Evolutionary conservation across 2,797 vertebrate species (phyloP), one percentile per base, ranked within the genome.

Genomic region (Neosilurus hyrtlii): DNA sequence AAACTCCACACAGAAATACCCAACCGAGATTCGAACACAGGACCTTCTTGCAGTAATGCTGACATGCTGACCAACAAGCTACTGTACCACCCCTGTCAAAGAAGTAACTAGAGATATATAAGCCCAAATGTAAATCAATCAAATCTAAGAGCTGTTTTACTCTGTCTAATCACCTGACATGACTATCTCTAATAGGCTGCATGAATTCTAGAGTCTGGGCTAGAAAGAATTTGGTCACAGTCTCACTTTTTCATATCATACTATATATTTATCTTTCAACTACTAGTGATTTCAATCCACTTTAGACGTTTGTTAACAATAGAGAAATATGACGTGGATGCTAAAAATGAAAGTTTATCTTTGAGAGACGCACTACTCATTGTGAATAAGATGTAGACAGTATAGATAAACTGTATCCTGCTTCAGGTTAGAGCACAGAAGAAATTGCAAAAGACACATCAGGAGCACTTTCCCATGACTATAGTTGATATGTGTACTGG

Each of bases 391-490:
- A 77, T 62, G 65, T 68, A 79, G 68, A 82, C 75, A 49, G 79
- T 73, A 62, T 37, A 65, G 82, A 70, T 74, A 51, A 72, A 37
- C 79, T 79, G 30, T 12, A 3, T 65, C 18, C 52, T 75, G 61
- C 22, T 22, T 51, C 49, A 30, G n/a, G 24, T 51, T 75, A 43
- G 16, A 57, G 51, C 90, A 90, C 82, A 52, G 83, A 86, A 86
- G 84, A 83, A 72, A 68, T 51, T 54, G 43, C 52, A 30, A 74
- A 74, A 74, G 54, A 85, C 81, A 70, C 77, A 63, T 61, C 30
- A 51, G 61, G 37, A 35, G 70, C 51, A 84, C 82, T 90, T 94
- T 94, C 93, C 92, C 93, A 94, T 85, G 87, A 89, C 70, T n/a
- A n/a, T 71, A n/a, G 15, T 37, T 90, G 92, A 92, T 92, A 92